Conservation (phyloP, 1,140 invertebrate genomes). For the Anastrepha ludens region DNA sequence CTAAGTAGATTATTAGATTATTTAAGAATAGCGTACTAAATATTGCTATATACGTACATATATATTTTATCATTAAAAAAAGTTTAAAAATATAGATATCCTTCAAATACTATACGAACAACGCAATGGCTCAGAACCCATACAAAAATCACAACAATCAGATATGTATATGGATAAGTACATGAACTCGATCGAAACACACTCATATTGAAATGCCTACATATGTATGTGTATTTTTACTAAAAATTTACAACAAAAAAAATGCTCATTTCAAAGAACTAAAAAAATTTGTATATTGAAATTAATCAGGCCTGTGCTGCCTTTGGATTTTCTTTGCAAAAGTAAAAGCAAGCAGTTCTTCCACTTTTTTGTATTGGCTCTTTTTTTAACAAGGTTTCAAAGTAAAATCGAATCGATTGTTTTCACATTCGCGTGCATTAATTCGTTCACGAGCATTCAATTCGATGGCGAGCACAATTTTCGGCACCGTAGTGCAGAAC, state of each 20-base stretch:
- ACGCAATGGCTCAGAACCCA: neutral
- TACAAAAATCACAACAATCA: constrained; percentile 16
- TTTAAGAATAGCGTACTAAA: neutral
- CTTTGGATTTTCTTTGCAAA: too few species aligned
- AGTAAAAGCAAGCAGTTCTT: too few species aligned
- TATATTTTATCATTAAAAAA: neutral
- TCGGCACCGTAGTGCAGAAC: too few species aligned
- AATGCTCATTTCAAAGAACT: neutral
- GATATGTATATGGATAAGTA: neutral
- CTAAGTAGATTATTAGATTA: neutral
- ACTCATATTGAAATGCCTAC: neutral
- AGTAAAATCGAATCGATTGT: too few species aligned
- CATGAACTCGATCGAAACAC: neutral
- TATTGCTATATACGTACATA: neutral
- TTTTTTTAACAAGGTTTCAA: too few species aligned
- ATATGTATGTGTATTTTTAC: neutral
- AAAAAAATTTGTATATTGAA: neutral
- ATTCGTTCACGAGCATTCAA: too few species aligned
- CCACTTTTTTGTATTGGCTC: too few species aligned
- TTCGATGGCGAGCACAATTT: too few species aligned
- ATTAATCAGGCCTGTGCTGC: too few species aligned
- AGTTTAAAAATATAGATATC: neutral
- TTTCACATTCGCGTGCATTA: too few species aligned
- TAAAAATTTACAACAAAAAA: neutral
- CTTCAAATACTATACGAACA: neutral